Evolutionary conservation across 2,888 invertebrate species (phyloP).

Genomic region (Andrena trimmerana): DNA sequence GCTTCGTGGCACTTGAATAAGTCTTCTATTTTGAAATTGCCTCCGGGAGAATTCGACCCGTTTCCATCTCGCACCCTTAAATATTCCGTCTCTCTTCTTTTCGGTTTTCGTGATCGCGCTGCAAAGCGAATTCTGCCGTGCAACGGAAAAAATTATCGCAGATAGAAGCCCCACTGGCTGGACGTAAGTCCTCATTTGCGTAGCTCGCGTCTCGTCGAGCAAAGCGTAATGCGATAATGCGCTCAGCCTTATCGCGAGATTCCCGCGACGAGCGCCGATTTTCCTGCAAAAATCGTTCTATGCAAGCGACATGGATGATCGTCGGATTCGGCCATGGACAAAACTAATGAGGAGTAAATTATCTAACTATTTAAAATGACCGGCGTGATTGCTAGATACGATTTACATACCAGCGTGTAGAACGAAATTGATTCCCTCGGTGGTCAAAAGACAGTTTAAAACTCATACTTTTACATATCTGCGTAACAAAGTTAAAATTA

Average conservation of each 20-base stretch:
- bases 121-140: conserved; percentile 18
- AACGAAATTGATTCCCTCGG: too few species aligned
- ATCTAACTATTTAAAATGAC: too few species aligned
- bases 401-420: too few species aligned
- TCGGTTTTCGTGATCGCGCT: not conserved
- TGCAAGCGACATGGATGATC: not conserved
- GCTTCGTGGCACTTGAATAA: not conserved
- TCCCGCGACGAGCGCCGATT: conserved; percentile 33
- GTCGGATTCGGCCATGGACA: not conserved
- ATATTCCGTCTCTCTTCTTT: not conserved
- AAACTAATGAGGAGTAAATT: not conserved
- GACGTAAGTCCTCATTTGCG: conserved; percentile 56
- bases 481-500: too few species aligned
- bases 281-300: not conserved
- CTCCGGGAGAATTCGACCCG: not conserved
- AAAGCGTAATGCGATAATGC: conserved; percentile 56
- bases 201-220: conserved; percentile 38
- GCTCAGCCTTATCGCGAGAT: conserved; percentile 36
- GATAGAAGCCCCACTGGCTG: conserved; percentile 22
- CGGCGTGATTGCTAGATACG: too few species aligned
- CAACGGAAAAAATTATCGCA: conserved; percentile 32
- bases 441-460: too few species aligned
- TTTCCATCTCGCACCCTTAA: not conserved
- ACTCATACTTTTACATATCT: too few species aligned
- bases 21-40: conserved; percentile 19